Conservation (phyloP, 2,113 vertebrate species). For the Erpornis zantholeuca region DNA sequence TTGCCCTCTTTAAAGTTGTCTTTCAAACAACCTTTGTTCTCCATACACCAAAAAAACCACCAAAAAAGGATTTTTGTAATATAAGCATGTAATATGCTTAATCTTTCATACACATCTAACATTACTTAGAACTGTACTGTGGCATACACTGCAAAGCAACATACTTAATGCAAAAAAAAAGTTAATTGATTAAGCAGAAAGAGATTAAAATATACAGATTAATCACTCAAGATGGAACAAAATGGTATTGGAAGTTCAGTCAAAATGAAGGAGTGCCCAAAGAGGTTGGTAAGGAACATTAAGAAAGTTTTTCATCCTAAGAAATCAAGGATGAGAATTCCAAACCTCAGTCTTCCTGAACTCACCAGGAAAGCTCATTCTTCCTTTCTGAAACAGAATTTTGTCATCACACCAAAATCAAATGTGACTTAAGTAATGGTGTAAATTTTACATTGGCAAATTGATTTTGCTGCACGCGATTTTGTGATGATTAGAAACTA, state of each 20-base stretch:
- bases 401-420: not conserved
- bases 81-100: not conserved
- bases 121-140: not conserved
- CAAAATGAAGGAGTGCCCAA: not conserved
- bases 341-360: not conserved
- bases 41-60: no score
- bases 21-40: not conserved
- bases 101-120: not conserved
- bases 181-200: not conserved
- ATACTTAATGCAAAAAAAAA: not conserved
- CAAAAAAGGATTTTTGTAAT: not conserved
- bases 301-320: not conserved
- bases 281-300: not conserved
- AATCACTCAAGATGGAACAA: not conserved
- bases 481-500: not conserved
- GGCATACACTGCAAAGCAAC: not conserved
- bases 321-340: not conserved
- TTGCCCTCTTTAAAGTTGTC: not conserved
- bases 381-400: not conserved
- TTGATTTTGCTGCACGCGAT: not conserved
- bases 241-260: not conserved
- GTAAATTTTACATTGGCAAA: not conserved
- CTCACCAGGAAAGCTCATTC: not conserved
- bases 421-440: not conserved
- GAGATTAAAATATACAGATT: not conserved